Percentiles rank a stretch among this genome's conserved stretches.
Conservation (phyloP, 2,888 invertebrate species). For the Abscondita cerata region DNA sequence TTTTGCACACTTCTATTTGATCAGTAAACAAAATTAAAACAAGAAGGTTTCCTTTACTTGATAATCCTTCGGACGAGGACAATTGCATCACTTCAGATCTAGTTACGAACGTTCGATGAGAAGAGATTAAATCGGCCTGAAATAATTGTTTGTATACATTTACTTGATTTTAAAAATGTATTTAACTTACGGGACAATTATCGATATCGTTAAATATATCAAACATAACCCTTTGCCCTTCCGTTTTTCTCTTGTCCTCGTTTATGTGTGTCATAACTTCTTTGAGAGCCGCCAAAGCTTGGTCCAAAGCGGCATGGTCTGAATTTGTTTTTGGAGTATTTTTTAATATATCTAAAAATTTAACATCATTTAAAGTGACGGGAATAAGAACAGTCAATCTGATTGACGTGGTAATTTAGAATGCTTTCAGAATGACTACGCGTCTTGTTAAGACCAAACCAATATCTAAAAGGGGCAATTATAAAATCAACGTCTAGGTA, state of each 20-base stretch:
- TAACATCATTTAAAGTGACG: too few species aligned
- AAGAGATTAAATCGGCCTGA: slow-evolving; percentile 89
- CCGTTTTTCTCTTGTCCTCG: slow-evolving; percentile 96
- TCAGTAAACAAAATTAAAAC: slow-evolving; percentile 94
- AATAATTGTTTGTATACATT: slow-evolving; percentile 42
- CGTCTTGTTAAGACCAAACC: too few species aligned
- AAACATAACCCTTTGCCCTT: slow-evolving; percentile 94
- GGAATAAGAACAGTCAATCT: too few species aligned
- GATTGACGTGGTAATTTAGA: too few species aligned
- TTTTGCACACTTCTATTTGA: slow-evolving; percentile 90
- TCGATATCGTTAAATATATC: slow-evolving; percentile 98
- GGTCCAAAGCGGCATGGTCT: slow-evolving; percentile 84
- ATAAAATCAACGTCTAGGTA: too few species aligned
- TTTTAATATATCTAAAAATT: slow-evolving; percentile 86
- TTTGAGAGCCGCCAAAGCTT: slow-evolving; percentile 86
- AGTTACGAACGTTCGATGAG: slow-evolving; percentile 87
- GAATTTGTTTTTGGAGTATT: slow-evolving; percentile 87
- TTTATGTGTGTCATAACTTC: slow-evolving; percentile 97
- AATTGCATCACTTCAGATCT: slow-evolving; percentile 90
- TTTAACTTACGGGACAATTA: slow-evolving; percentile 83
- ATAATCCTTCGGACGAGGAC: slow-evolving; percentile 73
- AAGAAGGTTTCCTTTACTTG: slow-evolving; percentile 81
- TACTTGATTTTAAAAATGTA: not conserved
- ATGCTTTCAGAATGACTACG: too few species aligned
- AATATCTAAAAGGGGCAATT: too few species aligned